A percentile compares a stretch with the other conserved stretches of the same genome.
These are phyloP conservation scores for Tragelaphus strepsiceros DNA, from an alignment of 2,113 vertebrate species.

Conservation along the genomic window DNA sequence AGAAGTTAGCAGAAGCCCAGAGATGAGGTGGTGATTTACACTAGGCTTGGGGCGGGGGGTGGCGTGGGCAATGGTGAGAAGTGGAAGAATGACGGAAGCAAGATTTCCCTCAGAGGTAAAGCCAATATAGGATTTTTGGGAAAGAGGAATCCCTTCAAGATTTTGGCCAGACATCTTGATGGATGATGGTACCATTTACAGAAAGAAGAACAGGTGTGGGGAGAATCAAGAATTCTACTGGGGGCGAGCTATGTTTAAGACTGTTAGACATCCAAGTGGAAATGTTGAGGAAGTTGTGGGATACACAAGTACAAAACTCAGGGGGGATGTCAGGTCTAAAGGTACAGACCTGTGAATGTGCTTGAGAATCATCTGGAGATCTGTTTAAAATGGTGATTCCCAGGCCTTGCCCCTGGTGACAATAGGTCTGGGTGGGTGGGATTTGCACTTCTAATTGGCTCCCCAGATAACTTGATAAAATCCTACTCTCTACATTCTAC, in stretches of 20 bases:
- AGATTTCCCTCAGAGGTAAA: not conserved
- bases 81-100: not conserved
- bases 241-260: not conserved
- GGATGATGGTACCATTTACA: not conserved
- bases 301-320: not conserved
- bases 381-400: not conserved
- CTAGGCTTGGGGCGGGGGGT: no score
- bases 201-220: not conserved
- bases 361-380: not conserved
- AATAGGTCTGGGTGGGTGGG: not conserved
- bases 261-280: not conserved
- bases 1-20: not conserved
- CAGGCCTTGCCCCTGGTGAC: not conserved
- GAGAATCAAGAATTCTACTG: not conserved
- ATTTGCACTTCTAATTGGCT: conserved; percentile 15
- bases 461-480: not conserved
- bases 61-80: not conserved
- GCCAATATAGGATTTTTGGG: not conserved
- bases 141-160: not conserved
- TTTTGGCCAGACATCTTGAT: not conserved
- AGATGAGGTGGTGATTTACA: not conserved
- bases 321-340: not conserved
- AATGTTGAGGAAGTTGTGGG: not conserved
- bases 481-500: not conserved
- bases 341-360: not conserved